A percentile compares a stretch with the other conserved stretches of the same genome.
Conservation (phyloP, 2,113 vertebrate species). For the Cyanistes caeruleus region DNA sequence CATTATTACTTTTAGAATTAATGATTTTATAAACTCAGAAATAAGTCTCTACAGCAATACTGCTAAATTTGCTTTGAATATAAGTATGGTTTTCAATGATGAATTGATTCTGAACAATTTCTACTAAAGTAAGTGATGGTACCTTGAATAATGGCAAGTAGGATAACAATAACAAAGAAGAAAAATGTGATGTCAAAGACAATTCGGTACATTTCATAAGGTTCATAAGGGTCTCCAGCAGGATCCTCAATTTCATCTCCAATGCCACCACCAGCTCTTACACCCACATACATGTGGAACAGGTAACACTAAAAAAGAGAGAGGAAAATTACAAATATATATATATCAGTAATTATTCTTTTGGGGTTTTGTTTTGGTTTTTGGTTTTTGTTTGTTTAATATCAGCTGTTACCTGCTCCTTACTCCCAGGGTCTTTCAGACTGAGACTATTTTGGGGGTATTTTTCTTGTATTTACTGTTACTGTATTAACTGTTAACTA, state of each 20-base stretch:
- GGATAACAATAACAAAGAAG: slow-evolving; percentile 98
- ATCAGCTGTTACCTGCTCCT: not conserved
- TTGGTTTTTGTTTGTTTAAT: too few relatives aligned
- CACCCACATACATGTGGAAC: slow-evolving; percentile 98
- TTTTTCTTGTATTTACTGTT: not conserved
- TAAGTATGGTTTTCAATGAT: not conserved
- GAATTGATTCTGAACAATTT: not conserved
- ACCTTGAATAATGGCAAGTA: slow-evolving; percentile 98
- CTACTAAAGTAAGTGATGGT: not conserved
- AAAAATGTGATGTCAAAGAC: slow-evolving; percentile 99
- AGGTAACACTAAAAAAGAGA: slow-evolving; percentile 86
- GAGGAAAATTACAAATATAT: not conserved
- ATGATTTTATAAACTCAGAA: not conserved
- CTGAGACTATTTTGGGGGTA: not conserved
- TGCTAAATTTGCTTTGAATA: not conserved
- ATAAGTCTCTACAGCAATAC: not conserved
- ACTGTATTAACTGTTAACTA: not conserved
- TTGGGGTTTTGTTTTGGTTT: too few relatives aligned
- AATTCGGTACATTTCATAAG: slow-evolving; percentile 96
- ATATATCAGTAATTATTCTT: not conserved
- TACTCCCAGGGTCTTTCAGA: not conserved
- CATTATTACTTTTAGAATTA: not conserved
- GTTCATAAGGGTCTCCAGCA: slow-evolving; percentile 95
- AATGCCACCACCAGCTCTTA: slow-evolving; percentile 95
- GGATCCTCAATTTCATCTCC: slow-evolving; percentile 98